Conservation (phyloP, 2,797 vertebrate species). For the Parotocinclus haroldoi region DNA sequence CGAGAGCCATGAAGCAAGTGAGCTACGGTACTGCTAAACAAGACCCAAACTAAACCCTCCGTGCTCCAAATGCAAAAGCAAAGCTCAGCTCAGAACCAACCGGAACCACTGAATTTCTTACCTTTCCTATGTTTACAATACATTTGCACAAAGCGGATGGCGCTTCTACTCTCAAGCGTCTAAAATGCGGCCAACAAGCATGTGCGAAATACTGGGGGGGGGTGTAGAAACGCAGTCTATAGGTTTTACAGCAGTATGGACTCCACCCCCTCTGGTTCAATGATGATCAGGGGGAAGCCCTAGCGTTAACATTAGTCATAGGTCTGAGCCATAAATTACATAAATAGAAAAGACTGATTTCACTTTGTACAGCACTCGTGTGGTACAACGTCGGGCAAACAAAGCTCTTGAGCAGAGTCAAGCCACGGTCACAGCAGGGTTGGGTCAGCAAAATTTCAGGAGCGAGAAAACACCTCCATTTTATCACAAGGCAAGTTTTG, state of each 20-base stretch:
- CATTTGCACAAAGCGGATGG: conserved; percentile 71
- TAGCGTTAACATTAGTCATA: conserved; percentile 58
- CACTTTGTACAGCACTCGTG: conserved; percentile 35
- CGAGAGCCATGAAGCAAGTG: conserved; percentile 61
- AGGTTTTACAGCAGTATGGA: conserved; percentile 75
- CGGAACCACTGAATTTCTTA: no score
- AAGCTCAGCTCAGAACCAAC: no score
- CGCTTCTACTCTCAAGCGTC: conserved; percentile 57
- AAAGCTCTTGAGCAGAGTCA: neutral
- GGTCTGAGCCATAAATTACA: conserved; percentile 72
- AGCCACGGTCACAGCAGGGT: no score
- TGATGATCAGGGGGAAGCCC: conserved; percentile 52
- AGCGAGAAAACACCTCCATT: no score
- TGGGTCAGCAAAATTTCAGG: no score
- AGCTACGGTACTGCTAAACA: conserved; percentile 63
- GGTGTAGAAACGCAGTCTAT: conserved; percentile 65
- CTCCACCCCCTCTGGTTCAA: conserved; percentile 55
- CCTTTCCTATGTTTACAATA: conserved; percentile 51
- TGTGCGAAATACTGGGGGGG: conserved; percentile 66
- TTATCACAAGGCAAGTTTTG: no score
- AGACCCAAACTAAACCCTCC: conserved; percentile 53
- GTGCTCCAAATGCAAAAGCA: no score
- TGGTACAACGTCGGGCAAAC: conserved; percentile 23
- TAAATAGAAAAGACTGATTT: conserved; percentile 63
- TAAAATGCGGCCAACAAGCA: conserved; percentile 53